Conservation (phyloP, 2,113 vertebrate species). For the Panurus biarmicus region DNA sequence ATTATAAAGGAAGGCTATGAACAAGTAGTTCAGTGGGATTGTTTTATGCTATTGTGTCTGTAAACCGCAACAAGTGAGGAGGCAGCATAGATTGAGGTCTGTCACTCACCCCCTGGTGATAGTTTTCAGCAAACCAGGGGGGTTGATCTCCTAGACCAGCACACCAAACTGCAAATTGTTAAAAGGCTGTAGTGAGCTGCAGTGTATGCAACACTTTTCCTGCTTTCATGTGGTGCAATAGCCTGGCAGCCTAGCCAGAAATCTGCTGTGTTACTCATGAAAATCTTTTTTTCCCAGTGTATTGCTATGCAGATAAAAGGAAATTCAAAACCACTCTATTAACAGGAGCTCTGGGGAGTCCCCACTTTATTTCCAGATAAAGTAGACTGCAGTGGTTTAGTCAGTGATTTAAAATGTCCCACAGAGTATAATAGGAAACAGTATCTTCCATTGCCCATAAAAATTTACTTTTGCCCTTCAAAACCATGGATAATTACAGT, state of each 20-base stretch:
- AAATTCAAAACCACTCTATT: neutral
- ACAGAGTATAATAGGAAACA: neutral
- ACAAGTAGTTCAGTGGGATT: neutral
- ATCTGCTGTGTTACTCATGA: neutral
- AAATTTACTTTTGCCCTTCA: neutral
- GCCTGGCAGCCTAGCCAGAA: neutral
- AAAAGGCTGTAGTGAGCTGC: neutral
- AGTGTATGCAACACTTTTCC: neutral
- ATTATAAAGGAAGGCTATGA: neutral
- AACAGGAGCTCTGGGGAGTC: neutral
- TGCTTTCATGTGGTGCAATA: neutral
- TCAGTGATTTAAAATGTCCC: neutral
- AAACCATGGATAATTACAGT: neutral
- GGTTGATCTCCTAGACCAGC: neutral
- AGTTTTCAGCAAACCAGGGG: neutral
- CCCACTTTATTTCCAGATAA: neutral
- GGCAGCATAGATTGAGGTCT: neutral
- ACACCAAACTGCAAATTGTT: neutral
- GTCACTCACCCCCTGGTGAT: neutral
- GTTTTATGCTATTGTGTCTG: neutral
- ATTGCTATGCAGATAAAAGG: conserved; percentile 4
- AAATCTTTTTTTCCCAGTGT: neutral
- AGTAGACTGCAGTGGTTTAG: neutral
- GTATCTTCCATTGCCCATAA: neutral
- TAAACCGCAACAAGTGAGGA: neutral